Percentiles rank a stretch among this genome's conserved stretches.
Evolutionary conservation across 2,888 invertebrate genomes (phyloP).

Genomic region (Linhomoeus sp.): DNA sequence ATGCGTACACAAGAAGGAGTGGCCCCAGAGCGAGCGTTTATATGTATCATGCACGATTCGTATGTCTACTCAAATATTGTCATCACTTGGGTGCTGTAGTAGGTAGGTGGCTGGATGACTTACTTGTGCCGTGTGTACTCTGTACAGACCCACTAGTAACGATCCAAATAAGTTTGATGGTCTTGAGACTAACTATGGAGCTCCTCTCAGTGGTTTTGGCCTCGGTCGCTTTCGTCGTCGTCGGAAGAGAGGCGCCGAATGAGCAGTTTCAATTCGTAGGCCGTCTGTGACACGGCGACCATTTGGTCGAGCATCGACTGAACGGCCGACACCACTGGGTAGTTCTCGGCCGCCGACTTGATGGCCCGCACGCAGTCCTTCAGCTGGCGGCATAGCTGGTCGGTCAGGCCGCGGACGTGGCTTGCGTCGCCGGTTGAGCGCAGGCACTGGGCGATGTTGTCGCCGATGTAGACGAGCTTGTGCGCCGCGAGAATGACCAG

Average conservation of each 20-base stretch:
- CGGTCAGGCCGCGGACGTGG: constrained; percentile 9
- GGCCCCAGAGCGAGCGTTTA: no score
- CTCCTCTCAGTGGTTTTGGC: no score
- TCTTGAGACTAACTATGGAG: no score
- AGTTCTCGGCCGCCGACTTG: constrained; percentile 70
- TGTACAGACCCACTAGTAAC: no score
- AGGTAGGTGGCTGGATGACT: no score
- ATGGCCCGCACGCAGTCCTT: constrained; percentile 65
- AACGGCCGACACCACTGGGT: constrained; percentile 69
- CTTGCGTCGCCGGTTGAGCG: constrained; percentile 4
- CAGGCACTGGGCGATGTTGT: constrained; percentile 55
- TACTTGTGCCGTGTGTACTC: no score
- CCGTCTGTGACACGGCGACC: constrained; percentile 59
- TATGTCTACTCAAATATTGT: no score
- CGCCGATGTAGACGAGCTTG: constrained; percentile 76
- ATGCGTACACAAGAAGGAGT: no score
- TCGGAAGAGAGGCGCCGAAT: constrained; percentile 21
- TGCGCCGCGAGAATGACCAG: constrained; percentile 83
- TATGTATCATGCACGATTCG: no score
- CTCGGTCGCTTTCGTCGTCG: no score
- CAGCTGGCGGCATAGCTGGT: constrained; percentile 49
- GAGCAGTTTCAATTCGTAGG: constrained; percentile 48
- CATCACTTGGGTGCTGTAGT: no score
- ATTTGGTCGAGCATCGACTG: constrained; percentile 79
- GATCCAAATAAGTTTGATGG: no score